A percentile compares a stretch with the other conserved stretches of the same genome.
These are phyloP conservation scores for Myotis pilosus DNA, from an alignment of 2,797 vertebrate genomes.

Conservation along the genomic window DNA sequence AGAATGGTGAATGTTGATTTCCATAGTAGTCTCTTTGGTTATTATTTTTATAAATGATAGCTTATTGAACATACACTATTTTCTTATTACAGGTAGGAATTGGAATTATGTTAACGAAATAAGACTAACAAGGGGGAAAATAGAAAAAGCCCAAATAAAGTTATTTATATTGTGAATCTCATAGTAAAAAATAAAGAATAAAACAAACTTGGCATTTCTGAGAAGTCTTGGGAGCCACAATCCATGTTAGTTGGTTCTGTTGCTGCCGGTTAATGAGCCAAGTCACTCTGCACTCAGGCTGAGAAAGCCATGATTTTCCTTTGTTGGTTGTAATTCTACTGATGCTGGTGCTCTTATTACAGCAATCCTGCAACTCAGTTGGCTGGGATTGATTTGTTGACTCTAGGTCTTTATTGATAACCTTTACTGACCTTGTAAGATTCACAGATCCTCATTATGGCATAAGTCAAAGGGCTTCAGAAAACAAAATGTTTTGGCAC, in stretches of 20 bases:
- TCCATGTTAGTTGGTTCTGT: background rate
- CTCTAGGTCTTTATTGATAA: constrained; percentile 15
- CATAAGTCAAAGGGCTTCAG: constrained; percentile 29
- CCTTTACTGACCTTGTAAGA: constrained; percentile 53
- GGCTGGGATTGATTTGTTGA: constrained; percentile 42
- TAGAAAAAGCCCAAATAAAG: background rate
- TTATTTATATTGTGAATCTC: background rate
- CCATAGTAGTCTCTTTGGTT: constrained; percentile 18
- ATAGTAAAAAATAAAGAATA: constrained; percentile 30
- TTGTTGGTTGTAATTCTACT: constrained; percentile 37
- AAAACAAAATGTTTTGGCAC: constrained; percentile 29
- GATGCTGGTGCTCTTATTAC: constrained; percentile 54
- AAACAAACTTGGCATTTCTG: constrained; percentile 44
- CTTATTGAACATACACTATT: background rate
- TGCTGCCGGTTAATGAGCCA: constrained; percentile 63
- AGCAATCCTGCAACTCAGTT: constrained; percentile 4
- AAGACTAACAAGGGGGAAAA: background rate
- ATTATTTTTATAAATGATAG: constrained; percentile 11
- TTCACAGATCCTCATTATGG: constrained; percentile 47
- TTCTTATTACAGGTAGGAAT: background rate
- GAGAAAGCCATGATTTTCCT: constrained; percentile 72
- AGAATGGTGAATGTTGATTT: background rate
- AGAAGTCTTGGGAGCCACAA: background rate
- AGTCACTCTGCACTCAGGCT: constrained; percentile 24
- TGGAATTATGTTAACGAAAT: constrained; percentile 13